phyloP scores from a whole-genome alignment of 2,888 invertebrate species.

The Trichogramma evanescens region DNA sequence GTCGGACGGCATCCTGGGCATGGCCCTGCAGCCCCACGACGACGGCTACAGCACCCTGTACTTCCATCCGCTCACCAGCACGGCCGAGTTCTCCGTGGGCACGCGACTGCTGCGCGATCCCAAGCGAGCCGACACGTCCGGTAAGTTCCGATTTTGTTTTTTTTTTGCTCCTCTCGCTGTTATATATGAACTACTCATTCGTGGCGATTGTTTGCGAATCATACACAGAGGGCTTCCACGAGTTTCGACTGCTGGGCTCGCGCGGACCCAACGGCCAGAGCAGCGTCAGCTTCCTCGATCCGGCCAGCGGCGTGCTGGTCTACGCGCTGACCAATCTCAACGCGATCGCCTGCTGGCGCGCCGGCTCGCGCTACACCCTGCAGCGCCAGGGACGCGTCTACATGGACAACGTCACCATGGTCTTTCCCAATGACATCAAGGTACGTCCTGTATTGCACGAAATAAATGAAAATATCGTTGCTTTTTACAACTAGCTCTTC shows the following conservation, averaged over 20 bases:
- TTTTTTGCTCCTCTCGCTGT: background rate
- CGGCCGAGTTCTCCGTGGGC: slow-evolving; percentile 68
- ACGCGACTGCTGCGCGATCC: slow-evolving; percentile 53
- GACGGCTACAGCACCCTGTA: slow-evolving; percentile 67
- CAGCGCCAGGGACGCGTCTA: slow-evolving; percentile 67
- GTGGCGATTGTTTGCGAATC: background rate
- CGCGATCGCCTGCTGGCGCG: slow-evolving; percentile 73
- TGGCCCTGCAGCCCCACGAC: slow-evolving; percentile 59
- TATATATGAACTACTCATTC: background rate
- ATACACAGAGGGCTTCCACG: slow-evolving; percentile 52
- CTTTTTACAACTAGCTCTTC: background rate
- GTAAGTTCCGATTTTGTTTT: background rate
- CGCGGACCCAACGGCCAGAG: slow-evolving; percentile 69
- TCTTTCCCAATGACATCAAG: slow-evolving; percentile 73
- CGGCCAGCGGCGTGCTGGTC: slow-evolving; percentile 64
- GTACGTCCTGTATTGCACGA: slow-evolving; percentile 41
- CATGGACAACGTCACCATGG: slow-evolving; percentile 64
- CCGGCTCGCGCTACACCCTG: slow-evolving; percentile 61
- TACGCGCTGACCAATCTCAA: slow-evolving; percentile 69
- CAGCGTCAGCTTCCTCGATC: slow-evolving; percentile 65
- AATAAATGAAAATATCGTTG: background rate
- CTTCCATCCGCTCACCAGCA: slow-evolving; percentile 74
- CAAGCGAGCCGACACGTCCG: slow-evolving; percentile 10
- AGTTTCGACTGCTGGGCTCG: slow-evolving; percentile 62
- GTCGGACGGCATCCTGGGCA: slow-evolving; percentile 71